These are phyloP conservation scores for Myzus persicae DNA, from an alignment of 1,140 invertebrate genomes.

Conservation along the genomic window DNA sequence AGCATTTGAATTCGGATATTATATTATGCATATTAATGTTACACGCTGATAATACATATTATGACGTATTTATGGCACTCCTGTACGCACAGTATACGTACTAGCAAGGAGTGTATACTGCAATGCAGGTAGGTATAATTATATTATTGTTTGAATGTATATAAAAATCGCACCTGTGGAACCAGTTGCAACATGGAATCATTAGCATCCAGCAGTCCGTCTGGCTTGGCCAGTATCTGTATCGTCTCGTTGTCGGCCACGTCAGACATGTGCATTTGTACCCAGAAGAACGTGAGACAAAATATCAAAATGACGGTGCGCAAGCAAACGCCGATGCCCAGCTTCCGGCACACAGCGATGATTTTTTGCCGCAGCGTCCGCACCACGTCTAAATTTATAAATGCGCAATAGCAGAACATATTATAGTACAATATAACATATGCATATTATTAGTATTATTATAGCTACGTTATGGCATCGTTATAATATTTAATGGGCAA, in stretches of 20 bases:
- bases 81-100: neutral
- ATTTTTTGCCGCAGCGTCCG: slow-evolving; percentile 59
- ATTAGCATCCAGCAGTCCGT: slow-evolving; percentile 44
- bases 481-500: neutral
- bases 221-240: slow-evolving; percentile 48
- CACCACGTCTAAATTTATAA: slow-evolving; percentile 51
- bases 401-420: neutral
- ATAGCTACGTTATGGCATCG: neutral
- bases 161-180: slow-evolving; percentile 19
- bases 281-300: slow-evolving; percentile 73
- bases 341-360: slow-evolving; percentile 60
- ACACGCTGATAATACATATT: neutral
- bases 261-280: slow-evolving; percentile 75
- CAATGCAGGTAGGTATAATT: too few species aligned
- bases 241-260: slow-evolving; percentile 65
- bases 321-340: slow-evolving; percentile 63
- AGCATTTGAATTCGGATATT: neutral
- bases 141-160: neutral
- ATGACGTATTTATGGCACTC: too few species aligned
- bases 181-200: slow-evolving; percentile 51
- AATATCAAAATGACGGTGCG: slow-evolving; percentile 72
- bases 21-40: neutral
- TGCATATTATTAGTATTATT: neutral
- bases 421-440: neutral
- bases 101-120: neutral